Conservation (phyloP, 1,140 invertebrate genomes). For the Campoletis sonorensis region DNA sequence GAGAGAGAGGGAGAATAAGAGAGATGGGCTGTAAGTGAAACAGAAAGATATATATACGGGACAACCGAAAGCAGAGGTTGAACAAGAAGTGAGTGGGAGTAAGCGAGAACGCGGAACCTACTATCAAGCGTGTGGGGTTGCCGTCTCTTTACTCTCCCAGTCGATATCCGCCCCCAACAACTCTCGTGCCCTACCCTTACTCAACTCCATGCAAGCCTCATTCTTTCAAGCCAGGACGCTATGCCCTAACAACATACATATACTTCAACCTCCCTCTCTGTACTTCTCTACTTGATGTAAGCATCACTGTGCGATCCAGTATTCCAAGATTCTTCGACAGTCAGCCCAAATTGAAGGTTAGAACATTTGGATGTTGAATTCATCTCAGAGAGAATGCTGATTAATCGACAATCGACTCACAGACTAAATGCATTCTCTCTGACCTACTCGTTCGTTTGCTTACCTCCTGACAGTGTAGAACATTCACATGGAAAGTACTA, state of each 20-base stretch:
- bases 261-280: constrained; percentile 14
- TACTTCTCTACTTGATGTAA: not conserved
- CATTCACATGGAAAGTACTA: not conserved
- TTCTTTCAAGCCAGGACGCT: not conserved
- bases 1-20: constrained; percentile 50
- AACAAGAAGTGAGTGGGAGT: constrained; percentile 45
- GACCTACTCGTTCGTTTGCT: not conserved
- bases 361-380: not conserved
- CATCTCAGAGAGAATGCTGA: not conserved
- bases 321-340: not conserved
- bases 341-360: constrained; percentile 3
- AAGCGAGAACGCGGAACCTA: constrained; percentile 48
- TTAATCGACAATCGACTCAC: not conserved
- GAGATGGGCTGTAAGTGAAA: constrained; percentile 51
- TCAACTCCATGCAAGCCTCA: constrained; percentile 39
- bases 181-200: constrained; percentile 57
- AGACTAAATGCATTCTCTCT: not conserved
- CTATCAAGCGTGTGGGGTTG: constrained; percentile 60
- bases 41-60: constrained; percentile 57
- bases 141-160: constrained; percentile 55
- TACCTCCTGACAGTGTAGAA: not conserved
- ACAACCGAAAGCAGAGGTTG: constrained; percentile 43
- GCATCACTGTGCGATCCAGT: not conserved
- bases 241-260: constrained; percentile 10
- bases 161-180: constrained; percentile 63